Evolutionary conservation across 2,797 vertebrate genomes (phyloP), one percentile per base, ranked within the genome.

Genomic region (Pygocentrus nattereri): DNA sequence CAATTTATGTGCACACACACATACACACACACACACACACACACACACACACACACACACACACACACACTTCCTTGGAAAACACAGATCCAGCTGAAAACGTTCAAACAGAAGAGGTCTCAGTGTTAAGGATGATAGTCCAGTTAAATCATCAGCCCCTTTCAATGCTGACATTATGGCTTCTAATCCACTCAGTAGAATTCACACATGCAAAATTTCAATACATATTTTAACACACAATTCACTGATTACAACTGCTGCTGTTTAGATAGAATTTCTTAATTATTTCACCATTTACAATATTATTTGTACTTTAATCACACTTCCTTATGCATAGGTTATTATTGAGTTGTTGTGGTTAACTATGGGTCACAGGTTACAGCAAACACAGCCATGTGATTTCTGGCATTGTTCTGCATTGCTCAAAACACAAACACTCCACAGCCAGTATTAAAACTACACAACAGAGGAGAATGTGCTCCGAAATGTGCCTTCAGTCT

Each of bases 1-100:
- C 34, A 58, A 62, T 41, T 21, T 47, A 62, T 64, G 61, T n/a
- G n/a, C n/a, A n/a, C n/a, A n/a, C n/a, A n/a, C n/a, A n/a, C n/a
- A n/a, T n/a, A n/a, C n/a, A n/a, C n/a, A n/a, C n/a, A n/a, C n/a
- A n/a, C n/a, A 73, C 23, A 52, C 15, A 47, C 61, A 73, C 50
- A 67, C 18, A 56, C 1, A 87, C 84, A 73, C 19, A 52, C 10
- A 47, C 61, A 73, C 50, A 67, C 18, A 73, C 23, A 52, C 15
- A 47, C 61, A 73, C 50, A 67, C 18, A 56, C 1, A 87, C 84
- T 78, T 90, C 78, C 73, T 76, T 85, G 83, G 84, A 90, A n/a
- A 62, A 62, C 27, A 2, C n/a, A 34, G 61, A 31, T 64, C 13
- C 59, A 62, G 7, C 62, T 38, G 62, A 38, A n/a, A 65, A 31